These are phyloP conservation scores for Andrena camellia DNA, from an alignment of 2,888 invertebrate genomes.

Conservation along the genomic window DNA sequence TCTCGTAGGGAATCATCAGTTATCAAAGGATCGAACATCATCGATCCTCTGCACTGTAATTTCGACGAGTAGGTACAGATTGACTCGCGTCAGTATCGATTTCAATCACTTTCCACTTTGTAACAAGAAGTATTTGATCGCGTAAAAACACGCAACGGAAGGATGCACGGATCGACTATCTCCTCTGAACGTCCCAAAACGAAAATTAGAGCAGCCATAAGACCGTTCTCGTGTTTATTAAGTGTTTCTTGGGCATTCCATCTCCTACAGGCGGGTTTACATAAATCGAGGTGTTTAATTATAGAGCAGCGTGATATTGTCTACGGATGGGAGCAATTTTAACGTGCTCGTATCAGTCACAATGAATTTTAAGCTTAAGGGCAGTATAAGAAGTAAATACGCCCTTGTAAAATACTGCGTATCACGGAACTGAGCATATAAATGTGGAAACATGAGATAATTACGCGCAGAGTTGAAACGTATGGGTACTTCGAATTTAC, in stretches of 20 bases:
- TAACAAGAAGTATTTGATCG: conserved; percentile 45
- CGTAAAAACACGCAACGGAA: conserved; percentile 32
- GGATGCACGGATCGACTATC: not conserved
- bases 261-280: not conserved
- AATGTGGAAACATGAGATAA: too few relatives aligned
- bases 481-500: too few relatives aligned
- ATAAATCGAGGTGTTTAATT: conserved; percentile 10
- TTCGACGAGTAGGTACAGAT: conserved; percentile 18
- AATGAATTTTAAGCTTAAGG: too few relatives aligned
- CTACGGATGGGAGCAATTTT: not conserved
- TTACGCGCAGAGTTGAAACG: too few relatives aligned
- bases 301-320: not conserved
- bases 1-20: conserved; percentile 21
- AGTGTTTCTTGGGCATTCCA: conserved; percentile 9
- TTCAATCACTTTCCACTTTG: conserved; percentile 47
- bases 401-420: too few relatives aligned
- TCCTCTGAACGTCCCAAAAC: not conserved
- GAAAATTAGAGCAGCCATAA: not conserved
- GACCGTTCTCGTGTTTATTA: not conserved
- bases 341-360: not conserved
- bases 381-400: too few relatives aligned
- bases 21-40: conserved; percentile 18
- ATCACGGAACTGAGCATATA: too few relatives aligned
- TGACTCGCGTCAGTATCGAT: conserved; percentile 46
- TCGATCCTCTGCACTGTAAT: conserved; percentile 29